These are phyloP conservation scores for Xanthia icteritia DNA, from an alignment of 2,888 invertebrate genomes.

Conservation along the genomic window DNA sequence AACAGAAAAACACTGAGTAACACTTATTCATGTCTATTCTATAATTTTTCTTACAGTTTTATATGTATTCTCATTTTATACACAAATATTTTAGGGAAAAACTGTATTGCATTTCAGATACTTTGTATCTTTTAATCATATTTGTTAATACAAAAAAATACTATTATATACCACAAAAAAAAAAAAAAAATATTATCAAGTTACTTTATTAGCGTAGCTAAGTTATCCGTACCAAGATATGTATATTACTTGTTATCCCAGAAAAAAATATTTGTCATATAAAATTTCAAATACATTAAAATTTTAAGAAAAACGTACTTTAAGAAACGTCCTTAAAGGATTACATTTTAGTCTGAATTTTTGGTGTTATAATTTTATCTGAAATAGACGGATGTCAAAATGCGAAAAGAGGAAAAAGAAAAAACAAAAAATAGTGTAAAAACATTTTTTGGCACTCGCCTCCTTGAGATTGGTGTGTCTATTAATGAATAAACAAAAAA, in stretches of 20 bases:
- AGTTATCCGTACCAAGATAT: slow-evolving; percentile 51
- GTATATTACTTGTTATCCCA: slow-evolving; percentile 42
- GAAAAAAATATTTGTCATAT: slow-evolving; percentile 58
- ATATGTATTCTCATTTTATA: slow-evolving; percentile 70
- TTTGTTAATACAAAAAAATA: slow-evolving; percentile 5
- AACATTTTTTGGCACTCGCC: slow-evolving; percentile 73
- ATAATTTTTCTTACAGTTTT: slow-evolving; percentile 77
- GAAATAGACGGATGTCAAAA: slow-evolving; percentile 78
- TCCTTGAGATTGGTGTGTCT: slow-evolving; percentile 57
- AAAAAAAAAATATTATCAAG: slow-evolving; percentile 10
- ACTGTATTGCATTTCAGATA: slow-evolving; percentile 49
- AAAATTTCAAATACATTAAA: slow-evolving; percentile 71
- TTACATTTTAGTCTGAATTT: slow-evolving; percentile 81
- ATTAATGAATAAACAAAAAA: neutral
- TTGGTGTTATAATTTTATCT: slow-evolving; percentile 85
- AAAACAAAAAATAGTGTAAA: slow-evolving; percentile 55
- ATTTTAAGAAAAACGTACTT: slow-evolving; percentile 75
- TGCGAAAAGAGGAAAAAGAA: slow-evolving; percentile 61
- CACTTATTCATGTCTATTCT: slow-evolving; percentile 77
- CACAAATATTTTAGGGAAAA: slow-evolving; percentile 59
- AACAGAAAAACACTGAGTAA: slow-evolving; percentile 74
- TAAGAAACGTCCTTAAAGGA: slow-evolving; percentile 85
- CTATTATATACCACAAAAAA: slow-evolving; percentile 2
- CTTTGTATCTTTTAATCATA: slow-evolving; percentile 45
- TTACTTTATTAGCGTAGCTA: slow-evolving; percentile 44